Conservation (phyloP, 2,888 invertebrate genomes). For the Hemaris fuciformis region DNA sequence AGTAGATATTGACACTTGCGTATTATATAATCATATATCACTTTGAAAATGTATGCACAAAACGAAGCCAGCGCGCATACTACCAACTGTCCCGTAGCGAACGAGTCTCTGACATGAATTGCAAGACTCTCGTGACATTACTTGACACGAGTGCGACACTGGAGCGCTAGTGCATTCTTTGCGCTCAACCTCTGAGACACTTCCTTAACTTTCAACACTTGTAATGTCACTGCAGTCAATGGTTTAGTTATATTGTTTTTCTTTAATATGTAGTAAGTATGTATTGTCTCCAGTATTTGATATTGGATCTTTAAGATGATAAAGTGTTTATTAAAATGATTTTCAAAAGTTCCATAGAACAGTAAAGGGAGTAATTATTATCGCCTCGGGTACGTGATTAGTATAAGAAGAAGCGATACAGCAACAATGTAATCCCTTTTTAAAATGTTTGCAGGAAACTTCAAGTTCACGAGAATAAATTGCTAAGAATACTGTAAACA, state of each 20-base stretch:
- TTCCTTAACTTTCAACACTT: constrained; percentile 25
- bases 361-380: too few species aligned
- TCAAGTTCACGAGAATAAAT: too few species aligned
- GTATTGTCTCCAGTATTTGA: neutral
- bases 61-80: neutral
- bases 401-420: too few species aligned
- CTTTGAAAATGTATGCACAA: neutral
- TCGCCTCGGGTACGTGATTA: too few species aligned
- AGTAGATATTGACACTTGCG: too few species aligned
- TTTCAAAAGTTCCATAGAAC: too few species aligned
- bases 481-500: too few species aligned
- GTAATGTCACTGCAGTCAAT: constrained; percentile 9
- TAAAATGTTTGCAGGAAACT: too few species aligned
- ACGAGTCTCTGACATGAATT: constrained; percentile 24
- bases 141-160: constrained; percentile 33
- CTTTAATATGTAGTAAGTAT: neutral
- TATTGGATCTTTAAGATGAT: too few species aligned
- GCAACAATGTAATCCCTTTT: too few species aligned
- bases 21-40: neutral
- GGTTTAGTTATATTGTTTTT: neutral
- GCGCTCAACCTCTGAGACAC: constrained; percentile 20
- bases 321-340: too few species aligned
- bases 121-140: constrained; percentile 37
- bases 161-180: constrained; percentile 32
- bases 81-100: neutral